A percentile compares a stretch with the other conserved stretches of the same genome.
These are phyloP conservation scores for Doryteuthis pealeii DNA, from an alignment of 1,140 invertebrate species.

Conservation along the genomic window DNA sequence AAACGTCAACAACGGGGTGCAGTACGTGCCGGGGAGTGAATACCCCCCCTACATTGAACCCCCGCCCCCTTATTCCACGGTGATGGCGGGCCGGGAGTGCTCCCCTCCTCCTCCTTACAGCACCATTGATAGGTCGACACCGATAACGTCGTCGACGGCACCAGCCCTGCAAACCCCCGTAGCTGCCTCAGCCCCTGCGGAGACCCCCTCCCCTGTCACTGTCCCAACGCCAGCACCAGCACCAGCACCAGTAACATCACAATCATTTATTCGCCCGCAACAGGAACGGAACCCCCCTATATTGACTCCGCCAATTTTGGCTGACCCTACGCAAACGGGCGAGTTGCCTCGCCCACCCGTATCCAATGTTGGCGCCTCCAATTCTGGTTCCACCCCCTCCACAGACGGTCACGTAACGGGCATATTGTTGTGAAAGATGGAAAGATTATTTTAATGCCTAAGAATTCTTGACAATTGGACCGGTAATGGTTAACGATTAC, in stretches of 20 bases:
- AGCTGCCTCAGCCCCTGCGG: slow-evolving; percentile 4
- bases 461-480: background rate
- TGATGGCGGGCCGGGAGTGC: slow-evolving; percentile 25
- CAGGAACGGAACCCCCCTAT: background rate
- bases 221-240: background rate
- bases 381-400: background rate
- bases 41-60: slow-evolving; percentile 34
- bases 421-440: slow-evolving; percentile 32
- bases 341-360: slow-evolving; percentile 2
- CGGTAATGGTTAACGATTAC: too few species aligned
- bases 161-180: slow-evolving; percentile 4
- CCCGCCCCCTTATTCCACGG: slow-evolving; percentile 51
- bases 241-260: background rate
- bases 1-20: slow-evolving; percentile 53
- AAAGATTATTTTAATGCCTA: slow-evolving; percentile 31
- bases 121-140: slow-evolving; percentile 46
- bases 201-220: background rate
- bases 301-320: slow-evolving; percentile 8
- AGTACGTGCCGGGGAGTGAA: slow-evolving; percentile 43
- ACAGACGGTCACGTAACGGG: background rate
- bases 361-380: background rate
- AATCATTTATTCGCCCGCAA: background rate
- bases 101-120: slow-evolving; percentile 50
- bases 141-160: slow-evolving; percentile 8
- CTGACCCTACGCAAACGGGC: background rate